phyloP scores from a whole-genome alignment of 1,140 invertebrate genomes.

The Adoxophyes honmai region DNA sequence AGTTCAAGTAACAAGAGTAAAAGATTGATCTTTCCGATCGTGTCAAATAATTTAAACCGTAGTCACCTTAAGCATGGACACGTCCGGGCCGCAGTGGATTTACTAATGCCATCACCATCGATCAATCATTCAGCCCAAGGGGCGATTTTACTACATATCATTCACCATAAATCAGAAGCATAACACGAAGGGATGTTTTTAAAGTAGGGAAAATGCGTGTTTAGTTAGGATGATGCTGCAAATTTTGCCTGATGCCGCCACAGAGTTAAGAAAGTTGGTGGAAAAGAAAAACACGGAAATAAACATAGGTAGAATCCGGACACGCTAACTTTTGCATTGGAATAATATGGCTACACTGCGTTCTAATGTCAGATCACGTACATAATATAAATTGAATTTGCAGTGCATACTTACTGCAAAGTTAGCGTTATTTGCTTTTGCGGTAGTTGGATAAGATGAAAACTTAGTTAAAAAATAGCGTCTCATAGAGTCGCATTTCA shows the following conservation, averaged over 20 bases:
- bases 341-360: too few species aligned
- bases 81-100: neutral
- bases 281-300: neutral
- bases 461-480: too few species aligned
- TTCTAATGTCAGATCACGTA: too few species aligned
- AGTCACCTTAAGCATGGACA: neutral
- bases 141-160: conserved; percentile 13
- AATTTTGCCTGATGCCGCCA: neutral
- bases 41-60: neutral
- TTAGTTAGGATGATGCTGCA: conserved; percentile 6
- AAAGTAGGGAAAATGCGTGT: conserved; percentile 9
- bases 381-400: too few species aligned
- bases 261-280: neutral
- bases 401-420: too few species aligned
- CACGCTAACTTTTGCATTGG: conserved; percentile 4
- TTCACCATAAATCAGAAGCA: conserved; percentile 11
- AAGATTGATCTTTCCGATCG: neutral
- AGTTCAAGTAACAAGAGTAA: neutral
- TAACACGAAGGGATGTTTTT: conserved; percentile 8
- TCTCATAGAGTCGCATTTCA: too few species aligned
- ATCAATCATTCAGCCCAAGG: conserved; percentile 6
- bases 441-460: too few species aligned
- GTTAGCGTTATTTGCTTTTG: too few species aligned
- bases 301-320: neutral
- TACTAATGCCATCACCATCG: neutral